Evolutionary conservation across 2,888 invertebrate genomes (phyloP), one percentile per base, ranked within the genome.

Genomic region (Phortica okadai): DNA sequence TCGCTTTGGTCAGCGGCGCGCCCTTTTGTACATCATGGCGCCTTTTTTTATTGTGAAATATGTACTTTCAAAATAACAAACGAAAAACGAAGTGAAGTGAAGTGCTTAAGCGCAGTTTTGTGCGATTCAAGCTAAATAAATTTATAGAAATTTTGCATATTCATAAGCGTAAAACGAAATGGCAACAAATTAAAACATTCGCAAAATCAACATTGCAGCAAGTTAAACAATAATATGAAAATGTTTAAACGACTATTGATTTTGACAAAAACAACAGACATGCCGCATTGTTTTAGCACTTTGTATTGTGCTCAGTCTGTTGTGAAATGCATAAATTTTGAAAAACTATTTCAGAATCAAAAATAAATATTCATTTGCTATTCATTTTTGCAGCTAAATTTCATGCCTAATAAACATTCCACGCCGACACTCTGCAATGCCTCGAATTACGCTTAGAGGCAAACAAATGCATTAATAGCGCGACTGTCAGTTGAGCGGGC

Each of bases 141-240:
- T 85, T 83, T 87, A 83, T 87, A 79, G 80, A 85, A 87, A 84
- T 84, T 79, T 77, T 85, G 85, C 85, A 85, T 85, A 85, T 85
- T 85, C 86, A 85, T 84, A 84, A 74, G 78, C 77, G 84, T 79
- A 84, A 85, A 54, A 72, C 25, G 21, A 16, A 70, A 50, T 50
- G 10, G 62, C 25, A 25, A 16, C 69, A 70, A 70, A 45, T 21
- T 21, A 6, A 8, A 45, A 66, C 11, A 67, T 62, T 10, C 25
- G 62, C 62, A 77, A 81, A 82, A 33, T 33, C 84, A 84, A 84
- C 77, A 79, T 81, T 80, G 77, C 3, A n/a, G 21, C 21, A 21
- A 1, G 62, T 21, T 21, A 8, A 62, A 62, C 16, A 21, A 62
- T 50, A 50, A 14, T 14, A 50, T 50, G 14, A 6, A 8, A 14